Percentiles rank a stretch among this genome's conserved stretches.
Conservation (phyloP, 2,113 vertebrate species). For the Cnemophilus loriae region DNA sequence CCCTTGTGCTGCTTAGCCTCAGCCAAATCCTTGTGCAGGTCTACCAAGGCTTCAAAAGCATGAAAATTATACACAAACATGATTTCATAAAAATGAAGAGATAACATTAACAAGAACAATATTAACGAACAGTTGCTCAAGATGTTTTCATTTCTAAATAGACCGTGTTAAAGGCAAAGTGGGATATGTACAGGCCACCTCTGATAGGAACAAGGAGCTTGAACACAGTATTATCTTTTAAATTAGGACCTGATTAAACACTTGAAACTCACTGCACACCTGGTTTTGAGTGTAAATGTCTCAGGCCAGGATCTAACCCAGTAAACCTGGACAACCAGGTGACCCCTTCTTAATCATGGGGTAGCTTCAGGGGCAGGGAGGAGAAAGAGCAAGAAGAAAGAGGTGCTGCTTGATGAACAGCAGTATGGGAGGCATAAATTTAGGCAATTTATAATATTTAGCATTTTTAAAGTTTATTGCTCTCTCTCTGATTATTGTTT, state of each 20-base stretch:
- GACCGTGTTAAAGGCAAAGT: background rate
- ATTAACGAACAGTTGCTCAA: background rate
- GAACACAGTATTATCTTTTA: background rate
- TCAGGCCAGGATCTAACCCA: background rate
- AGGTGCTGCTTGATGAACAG: background rate
- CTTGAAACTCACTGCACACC: background rate
- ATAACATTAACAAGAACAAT: background rate
- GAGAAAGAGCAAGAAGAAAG: background rate
- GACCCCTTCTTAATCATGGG: background rate
- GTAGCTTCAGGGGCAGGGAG: background rate
- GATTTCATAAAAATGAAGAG: background rate
- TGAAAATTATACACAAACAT: background rate
- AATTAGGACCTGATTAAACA: background rate
- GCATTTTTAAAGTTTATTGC: background rate
- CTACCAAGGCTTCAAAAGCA: background rate
- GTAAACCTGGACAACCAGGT: background rate
- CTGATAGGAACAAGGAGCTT: background rate
- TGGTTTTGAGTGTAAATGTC: background rate
- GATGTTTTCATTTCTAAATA: background rate
- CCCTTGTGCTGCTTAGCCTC: background rate
- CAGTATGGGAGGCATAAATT: background rate
- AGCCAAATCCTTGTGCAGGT: background rate
- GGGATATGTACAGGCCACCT: background rate
- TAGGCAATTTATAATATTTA: background rate
- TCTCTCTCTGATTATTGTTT: background rate